These are phyloP conservation scores for Zaprionus inermis DNA, from an alignment of 1,140 invertebrate species.

Conservation along the genomic window DNA sequence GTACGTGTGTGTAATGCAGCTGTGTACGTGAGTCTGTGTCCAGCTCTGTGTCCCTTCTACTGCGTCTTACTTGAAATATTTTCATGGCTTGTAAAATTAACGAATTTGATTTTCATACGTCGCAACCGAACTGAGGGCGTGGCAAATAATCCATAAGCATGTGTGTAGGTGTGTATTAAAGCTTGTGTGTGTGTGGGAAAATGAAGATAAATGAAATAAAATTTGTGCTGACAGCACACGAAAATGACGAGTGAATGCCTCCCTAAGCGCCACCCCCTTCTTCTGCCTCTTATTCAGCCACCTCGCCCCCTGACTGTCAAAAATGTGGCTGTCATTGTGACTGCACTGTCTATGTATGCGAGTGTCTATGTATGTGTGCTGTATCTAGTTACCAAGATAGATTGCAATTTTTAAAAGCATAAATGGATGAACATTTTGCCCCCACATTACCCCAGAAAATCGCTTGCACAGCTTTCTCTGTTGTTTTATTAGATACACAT, in stretches of 20 bases:
- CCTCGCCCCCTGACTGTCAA: conserved; percentile 28
- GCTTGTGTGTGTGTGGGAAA: conserved; percentile 42
- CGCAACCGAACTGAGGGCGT: conserved; percentile 4
- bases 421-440: conserved; percentile 56
- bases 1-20: conserved; percentile 10
- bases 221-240: conserved; percentile 70
- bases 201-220: conserved; percentile 81
- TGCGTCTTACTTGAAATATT: conserved; percentile 46
- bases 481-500: conserved; percentile 8
- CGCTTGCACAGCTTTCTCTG: neutral
- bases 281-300: neutral
- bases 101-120: conserved; percentile 68
- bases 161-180: conserved; percentile 7
- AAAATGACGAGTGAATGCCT: conserved; percentile 62
- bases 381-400: conserved; percentile 66
- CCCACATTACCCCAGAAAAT: conserved; percentile 24
- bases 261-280: neutral
- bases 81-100: conserved; percentile 76
- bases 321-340: conserved; percentile 43
- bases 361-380: conserved; percentile 31
- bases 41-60: conserved; percentile 54
- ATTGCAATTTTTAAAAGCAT: conserved; percentile 78
- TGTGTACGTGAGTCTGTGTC: conserved; percentile 37
- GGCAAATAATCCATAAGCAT: conserved; percentile 19
- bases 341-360: conserved; percentile 32